Evolutionary conservation across 2,888 invertebrate species (phyloP), one percentile per base, ranked within the genome.

Genomic region (Polyommatus iphigenia): DNA sequence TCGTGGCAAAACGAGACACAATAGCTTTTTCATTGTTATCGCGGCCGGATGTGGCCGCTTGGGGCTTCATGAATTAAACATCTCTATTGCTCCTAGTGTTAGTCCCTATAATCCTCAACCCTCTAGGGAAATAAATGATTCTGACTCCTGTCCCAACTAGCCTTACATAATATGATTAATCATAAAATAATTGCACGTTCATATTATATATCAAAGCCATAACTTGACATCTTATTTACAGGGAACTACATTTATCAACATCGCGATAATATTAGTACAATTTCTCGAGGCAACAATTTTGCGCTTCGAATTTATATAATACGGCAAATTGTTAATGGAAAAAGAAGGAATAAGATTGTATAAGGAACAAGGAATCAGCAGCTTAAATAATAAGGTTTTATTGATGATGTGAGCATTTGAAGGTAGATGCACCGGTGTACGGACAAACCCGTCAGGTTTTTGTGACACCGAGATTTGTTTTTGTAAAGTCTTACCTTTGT

Each of bases 201-300:
- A 62, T 13, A 24, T 50, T 46, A 41, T 73, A 50, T 73, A n/a
- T 24, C 20, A 41, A 73, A n/a, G 73, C 73, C 46, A 20, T 24
- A 20, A 73, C 46, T 24, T 73, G 73, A 73, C 73, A 46, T 73
- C 50, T 73, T 73, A 73, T 73, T 73, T 73, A 73, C 46, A 46
- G 73, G 24, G 46, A 36, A 46, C 20, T 73, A 73, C 29, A 73
- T 73, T 73, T 73, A 50, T 73, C 73, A 73, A 73, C 50, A 13
- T 24, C 50, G 73, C 50, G 73, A 73, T 73, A 24, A 24, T 73
- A 50, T 73, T 50, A 24, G 46, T 41, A 46, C 50, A 50, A 24
- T 73, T 73, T 50, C 73, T 41, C 24, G 50, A 46, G 50, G 46
- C 20, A 13, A 73, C 13, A 24, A 73, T 73, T 73, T 73, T 24